Conservation (phyloP, 1,140 invertebrate genomes). For the Oncopodura yosiiana region DNA sequence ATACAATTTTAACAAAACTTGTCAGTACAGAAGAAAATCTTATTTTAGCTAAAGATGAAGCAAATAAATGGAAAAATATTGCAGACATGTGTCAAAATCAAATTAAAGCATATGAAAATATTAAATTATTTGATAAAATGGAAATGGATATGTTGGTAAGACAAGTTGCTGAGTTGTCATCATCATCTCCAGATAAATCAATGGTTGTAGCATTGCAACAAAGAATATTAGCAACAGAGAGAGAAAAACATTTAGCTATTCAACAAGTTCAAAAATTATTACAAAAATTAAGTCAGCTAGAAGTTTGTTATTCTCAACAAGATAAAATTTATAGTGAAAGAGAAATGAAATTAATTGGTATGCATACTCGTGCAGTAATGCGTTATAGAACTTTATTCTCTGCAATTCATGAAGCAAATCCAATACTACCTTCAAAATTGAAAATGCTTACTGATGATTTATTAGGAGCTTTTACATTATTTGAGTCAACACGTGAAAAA, state of each 20-base stretch:
- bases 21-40: slow-evolving; percentile 1
- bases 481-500: not conserved
- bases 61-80: slow-evolving; percentile 11
- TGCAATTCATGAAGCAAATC: slow-evolving; percentile 11
- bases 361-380: slow-evolving; percentile 14
- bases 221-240: slow-evolving; percentile 2
- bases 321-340: slow-evolving; percentile 9
- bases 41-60: slow-evolving; percentile 1
- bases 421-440: not conserved
- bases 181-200: slow-evolving; percentile 6
- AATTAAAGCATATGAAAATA: slow-evolving; percentile 12
- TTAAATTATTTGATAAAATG: slow-evolving; percentile 15
- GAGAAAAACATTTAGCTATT: slow-evolving; percentile 10
- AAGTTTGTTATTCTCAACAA: slow-evolving; percentile 5
- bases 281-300: slow-evolving; percentile 2
- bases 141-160: slow-evolving; percentile 5
- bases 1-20: not conserved
- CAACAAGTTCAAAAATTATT: slow-evolving; percentile 16
- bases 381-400: slow-evolving; percentile 13
- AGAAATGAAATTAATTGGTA: slow-evolving; percentile 10
- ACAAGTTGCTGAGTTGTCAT: slow-evolving; percentile 6
- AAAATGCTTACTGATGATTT: not conserved
- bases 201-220: not conserved
- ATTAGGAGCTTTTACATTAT: slow-evolving; percentile 6
- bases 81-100: slow-evolving; percentile 16